Conservation (phyloP, 2,113 vertebrate species). For the Callithrix jacchus region DNA sequence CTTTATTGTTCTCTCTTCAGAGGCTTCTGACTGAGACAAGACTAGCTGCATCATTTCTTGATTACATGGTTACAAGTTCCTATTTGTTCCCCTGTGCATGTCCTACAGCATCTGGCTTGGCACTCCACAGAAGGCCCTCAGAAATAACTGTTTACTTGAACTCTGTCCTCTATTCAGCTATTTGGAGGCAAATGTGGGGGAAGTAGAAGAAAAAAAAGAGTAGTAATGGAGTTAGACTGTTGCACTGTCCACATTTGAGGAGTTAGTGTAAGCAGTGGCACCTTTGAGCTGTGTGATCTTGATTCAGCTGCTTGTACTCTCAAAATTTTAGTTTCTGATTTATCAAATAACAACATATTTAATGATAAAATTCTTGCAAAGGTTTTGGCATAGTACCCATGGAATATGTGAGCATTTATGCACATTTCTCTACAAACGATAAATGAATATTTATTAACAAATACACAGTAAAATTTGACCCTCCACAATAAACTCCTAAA, state of each 20-base stretch:
- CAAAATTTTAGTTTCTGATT: not conserved
- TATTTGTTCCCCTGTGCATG: not conserved
- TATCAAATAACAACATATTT: not conserved
- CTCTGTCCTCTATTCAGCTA: no score
- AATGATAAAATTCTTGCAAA: not conserved
- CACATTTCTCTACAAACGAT: not conserved
- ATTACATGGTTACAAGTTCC: not conserved
- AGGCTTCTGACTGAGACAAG: not conserved
- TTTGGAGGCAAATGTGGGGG: fast-evolving
- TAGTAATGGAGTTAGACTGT: not conserved
- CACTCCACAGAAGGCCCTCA: not conserved
- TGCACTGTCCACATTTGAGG: not conserved
- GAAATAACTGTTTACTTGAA: not conserved
- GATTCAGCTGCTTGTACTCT: not conserved
- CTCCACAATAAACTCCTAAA: not conserved
- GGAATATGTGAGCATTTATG: not conserved
- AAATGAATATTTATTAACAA: not conserved
- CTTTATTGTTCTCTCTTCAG: not conserved
- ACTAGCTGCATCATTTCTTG: not conserved
- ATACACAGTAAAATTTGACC: not conserved
- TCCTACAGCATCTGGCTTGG: fast-evolving
- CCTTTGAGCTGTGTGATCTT: not conserved
- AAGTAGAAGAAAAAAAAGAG: not conserved
- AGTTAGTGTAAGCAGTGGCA: not conserved
- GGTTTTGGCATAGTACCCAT: not conserved